Evolutionary conservation across 2,797 vertebrate genomes (phyloP).

Genomic region (Thripadectes ignobilis): DNA sequence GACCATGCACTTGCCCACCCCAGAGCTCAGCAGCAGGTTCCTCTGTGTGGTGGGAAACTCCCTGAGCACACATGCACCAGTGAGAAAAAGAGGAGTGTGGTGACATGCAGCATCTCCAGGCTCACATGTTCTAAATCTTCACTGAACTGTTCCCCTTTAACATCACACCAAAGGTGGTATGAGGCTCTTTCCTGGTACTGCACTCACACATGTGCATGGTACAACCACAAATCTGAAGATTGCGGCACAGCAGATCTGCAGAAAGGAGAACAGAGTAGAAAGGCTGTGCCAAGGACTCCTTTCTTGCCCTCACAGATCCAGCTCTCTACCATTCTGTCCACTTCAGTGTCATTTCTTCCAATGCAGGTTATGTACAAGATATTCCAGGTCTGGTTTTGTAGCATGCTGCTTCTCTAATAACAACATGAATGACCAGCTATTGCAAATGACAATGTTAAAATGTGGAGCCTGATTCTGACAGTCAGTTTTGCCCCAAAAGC

Average conservation of each 20-base stretch:
- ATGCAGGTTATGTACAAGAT: not conserved
- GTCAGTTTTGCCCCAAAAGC: not conserved
- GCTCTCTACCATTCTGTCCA: not conserved
- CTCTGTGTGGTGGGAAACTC: rapidly evolving
- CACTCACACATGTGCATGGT: rapidly evolving
- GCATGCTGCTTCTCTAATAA: not conserved
- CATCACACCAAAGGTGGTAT: rapidly evolving
- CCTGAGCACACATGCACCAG: rapidly evolving
- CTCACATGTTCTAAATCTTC: rapidly evolving
- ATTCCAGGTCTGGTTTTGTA: not conserved
- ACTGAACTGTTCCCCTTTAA: not conserved
- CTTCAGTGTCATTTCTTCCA: not conserved
- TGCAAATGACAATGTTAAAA: not conserved
- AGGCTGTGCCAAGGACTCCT: not conserved
- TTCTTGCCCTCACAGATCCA: not conserved
- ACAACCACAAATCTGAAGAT: not conserved
- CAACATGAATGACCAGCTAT: not conserved
- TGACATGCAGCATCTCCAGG: rapidly evolving
- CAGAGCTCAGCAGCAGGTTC: not conserved
- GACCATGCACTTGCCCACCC: not conserved
- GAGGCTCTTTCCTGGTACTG: not conserved
- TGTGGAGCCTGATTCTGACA: not conserved
- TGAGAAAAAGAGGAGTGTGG: rapidly evolving
- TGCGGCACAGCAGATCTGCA: not conserved
- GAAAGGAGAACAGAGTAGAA: not conserved